These are phyloP conservation scores for Drosophila arawakana DNA, from an alignment of 1,140 invertebrate species.

Conservation along the genomic window DNA sequence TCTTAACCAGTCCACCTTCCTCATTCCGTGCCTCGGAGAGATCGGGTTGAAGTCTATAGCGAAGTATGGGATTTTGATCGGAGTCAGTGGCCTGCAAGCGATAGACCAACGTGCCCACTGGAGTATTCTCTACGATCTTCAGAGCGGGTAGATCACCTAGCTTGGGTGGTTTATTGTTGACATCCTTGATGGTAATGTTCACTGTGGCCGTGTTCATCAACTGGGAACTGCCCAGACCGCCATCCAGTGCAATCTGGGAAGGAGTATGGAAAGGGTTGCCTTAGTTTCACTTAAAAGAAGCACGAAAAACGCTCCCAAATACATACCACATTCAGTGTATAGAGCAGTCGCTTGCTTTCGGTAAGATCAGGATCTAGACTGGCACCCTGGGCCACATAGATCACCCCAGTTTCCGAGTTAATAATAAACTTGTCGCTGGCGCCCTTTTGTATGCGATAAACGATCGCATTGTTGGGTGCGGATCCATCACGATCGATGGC, in stretches of 20 bases:
- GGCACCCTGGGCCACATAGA: slow-evolving; percentile 94
- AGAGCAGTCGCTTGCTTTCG: slow-evolving; percentile 89
- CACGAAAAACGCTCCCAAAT: background rate
- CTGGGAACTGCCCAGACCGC: slow-evolving; percentile 92
- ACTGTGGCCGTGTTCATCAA: slow-evolving; percentile 89
- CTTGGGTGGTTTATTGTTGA: slow-evolving; percentile 95
- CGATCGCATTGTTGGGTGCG: slow-evolving; percentile 92
- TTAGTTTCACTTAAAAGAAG: background rate
- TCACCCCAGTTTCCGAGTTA: slow-evolving; percentile 91
- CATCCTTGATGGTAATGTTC: slow-evolving; percentile 94
- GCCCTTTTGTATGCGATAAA: slow-evolving; percentile 94
- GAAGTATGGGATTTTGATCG: slow-evolving; percentile 90
- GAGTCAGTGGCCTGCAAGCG: slow-evolving; percentile 91
- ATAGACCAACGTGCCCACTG: slow-evolving; percentile 89
- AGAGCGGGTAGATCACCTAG: slow-evolving; percentile 88
- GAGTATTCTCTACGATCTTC: slow-evolving; percentile 90
- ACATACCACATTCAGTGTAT: slow-evolving; percentile 88
- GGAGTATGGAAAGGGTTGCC: too few species aligned
- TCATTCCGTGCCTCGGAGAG: slow-evolving; percentile 92
- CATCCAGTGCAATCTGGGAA: slow-evolving; percentile 90
- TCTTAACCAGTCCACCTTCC: slow-evolving; percentile 89
- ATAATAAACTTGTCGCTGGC: slow-evolving; percentile 97
- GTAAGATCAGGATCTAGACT: slow-evolving; percentile 95
- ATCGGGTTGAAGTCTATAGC: slow-evolving; percentile 90
- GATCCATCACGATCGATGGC: slow-evolving; percentile 94